Evolutionary conservation across 23 tunicate genomes (phyloP).

Genomic region (Styela clava): DNA sequence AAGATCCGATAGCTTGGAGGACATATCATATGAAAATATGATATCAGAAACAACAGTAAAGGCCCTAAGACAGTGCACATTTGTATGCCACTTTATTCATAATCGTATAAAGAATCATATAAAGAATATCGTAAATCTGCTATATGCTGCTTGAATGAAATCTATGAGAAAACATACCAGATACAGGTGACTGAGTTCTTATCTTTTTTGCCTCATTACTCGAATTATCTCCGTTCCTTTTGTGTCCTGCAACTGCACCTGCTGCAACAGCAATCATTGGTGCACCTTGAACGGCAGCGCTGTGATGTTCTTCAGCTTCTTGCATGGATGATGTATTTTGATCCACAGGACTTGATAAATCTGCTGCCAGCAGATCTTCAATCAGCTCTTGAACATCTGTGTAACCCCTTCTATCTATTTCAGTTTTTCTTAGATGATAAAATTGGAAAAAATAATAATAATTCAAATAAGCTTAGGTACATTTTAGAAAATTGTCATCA

Average conservation of each 20-base stretch:
- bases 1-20: too few relatives aligned
- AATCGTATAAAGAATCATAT: too few relatives aligned
- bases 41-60: too few relatives aligned
- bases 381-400: background rate
- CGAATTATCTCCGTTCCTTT: background rate
- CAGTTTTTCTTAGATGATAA: background rate
- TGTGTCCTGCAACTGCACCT: slow-evolving; percentile 3
- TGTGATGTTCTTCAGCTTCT: slow-evolving; percentile 8
- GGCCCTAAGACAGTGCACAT: too few relatives aligned
- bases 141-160: too few relatives aligned
- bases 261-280: background rate
- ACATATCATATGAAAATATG: too few relatives aligned
- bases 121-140: too few relatives aligned
- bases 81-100: too few relatives aligned
- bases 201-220: slow-evolving; percentile 7
- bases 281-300: background rate
- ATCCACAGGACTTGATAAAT: background rate
- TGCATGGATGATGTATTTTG: background rate
- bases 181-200: slow-evolving; percentile 12
- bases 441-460: too few relatives aligned
- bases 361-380: background rate
- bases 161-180: too few relatives aligned
- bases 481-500: too few relatives aligned
- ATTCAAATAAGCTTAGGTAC: too few relatives aligned
- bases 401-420: background rate